Evolutionary conservation across 2,113 vertebrate species (phyloP), one percentile per base, ranked within the genome.

Genomic region (Macquaria ambigua): DNA sequence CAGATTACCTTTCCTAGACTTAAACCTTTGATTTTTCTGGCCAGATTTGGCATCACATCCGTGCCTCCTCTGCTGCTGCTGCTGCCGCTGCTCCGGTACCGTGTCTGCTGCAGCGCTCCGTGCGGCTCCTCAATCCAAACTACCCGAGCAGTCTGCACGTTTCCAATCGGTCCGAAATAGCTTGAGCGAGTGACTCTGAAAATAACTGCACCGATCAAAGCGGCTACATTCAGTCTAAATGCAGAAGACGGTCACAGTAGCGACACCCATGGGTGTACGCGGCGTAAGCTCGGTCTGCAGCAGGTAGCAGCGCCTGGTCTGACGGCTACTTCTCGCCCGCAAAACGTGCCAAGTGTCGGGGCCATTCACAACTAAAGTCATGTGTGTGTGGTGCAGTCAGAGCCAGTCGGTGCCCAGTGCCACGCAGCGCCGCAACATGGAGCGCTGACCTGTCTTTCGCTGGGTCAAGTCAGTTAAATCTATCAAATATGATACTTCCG

Each of bases 361-460:
- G 82, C 81, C 86, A 77, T 82, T 81, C 86, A 89, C 80, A 61
- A 31, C 73, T 67, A 14, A 11, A 90, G 87, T 63, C 86, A 52
- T n/a, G 77, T 56, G 73, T 59, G 68, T 63, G 58, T 46, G 28
- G 28, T 61, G 77, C 67, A 83, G 69, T n/a, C 66, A 37, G 66
- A 71, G 77, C 56, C 74, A 63, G 81, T 72, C 46, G 34, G 81
- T 91, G 83, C 87, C 81, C 92, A 87, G 64, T 94, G 94, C 94
- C 93, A 94, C 93, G 92, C 92, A 92, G 93, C 93, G 88, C 85
- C 92, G 92, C 91, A 91, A 90, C 88, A 91, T 77, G 86, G 82
- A 93, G 86, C 77, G 46, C 72, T 81, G 87, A 88, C 81, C 78
- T 90, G 88, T 74, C 79, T 63, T 67, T 46, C 88, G 34, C 79